Conservation (phyloP, 2,113 vertebrate genomes). For the Carlito syrichta region DNA sequence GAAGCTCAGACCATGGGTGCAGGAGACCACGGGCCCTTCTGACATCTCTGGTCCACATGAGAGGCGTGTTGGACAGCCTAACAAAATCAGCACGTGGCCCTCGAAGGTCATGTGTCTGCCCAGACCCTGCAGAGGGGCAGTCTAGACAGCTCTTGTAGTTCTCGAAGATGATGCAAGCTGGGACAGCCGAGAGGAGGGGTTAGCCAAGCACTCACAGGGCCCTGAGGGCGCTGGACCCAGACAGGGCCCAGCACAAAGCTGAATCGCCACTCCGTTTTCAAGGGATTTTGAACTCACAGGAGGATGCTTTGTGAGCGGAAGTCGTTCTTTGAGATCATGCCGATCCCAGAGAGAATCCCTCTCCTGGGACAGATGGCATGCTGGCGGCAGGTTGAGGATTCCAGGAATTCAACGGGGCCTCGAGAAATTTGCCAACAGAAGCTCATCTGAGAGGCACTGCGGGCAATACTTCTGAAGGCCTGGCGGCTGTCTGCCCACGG, state of each 20-base stretch:
- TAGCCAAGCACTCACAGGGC: too few relatives aligned
- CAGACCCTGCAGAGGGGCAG: too few relatives aligned
- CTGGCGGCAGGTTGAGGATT: neutral
- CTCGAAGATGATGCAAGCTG: slow-evolving; percentile 95
- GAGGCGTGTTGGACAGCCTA: too few relatives aligned
- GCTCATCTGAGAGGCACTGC: neutral
- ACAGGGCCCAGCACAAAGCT: too few relatives aligned
- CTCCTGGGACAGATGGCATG: neutral
- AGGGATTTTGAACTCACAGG: neutral
- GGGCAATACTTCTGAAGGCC: neutral
- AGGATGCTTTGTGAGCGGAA: too few relatives aligned
- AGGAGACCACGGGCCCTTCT: too few relatives aligned
- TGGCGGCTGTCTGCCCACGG: neutral
- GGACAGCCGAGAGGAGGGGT: slow-evolving; percentile 48
- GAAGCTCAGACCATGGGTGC: too few relatives aligned
- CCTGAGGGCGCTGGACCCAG: too few relatives aligned
- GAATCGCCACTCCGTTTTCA: neutral
- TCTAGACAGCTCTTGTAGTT: slow-evolving; percentile 97
- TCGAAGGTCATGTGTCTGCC: too few relatives aligned
- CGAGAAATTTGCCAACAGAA: neutral
- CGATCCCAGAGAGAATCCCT: neutral
- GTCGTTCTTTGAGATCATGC: neutral
- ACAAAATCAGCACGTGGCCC: too few relatives aligned
- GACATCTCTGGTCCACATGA: too few relatives aligned
- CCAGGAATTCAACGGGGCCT: neutral